Percentiles rank a stretch among this genome's conserved stretches.
Conservation (phyloP, 2,113 vertebrate species). For the Gobius niger region DNA sequence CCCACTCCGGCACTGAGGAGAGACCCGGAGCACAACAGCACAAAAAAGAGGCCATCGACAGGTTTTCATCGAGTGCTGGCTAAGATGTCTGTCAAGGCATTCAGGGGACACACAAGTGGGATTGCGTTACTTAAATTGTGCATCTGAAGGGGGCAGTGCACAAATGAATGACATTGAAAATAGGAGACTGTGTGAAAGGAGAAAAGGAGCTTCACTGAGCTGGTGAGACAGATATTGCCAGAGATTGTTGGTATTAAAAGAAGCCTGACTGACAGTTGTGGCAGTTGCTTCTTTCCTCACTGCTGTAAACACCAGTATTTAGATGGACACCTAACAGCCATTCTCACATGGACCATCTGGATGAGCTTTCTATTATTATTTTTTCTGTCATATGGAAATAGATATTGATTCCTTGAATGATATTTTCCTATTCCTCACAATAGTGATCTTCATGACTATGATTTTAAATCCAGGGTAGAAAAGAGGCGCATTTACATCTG, state of each 20-base stretch:
- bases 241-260: conserved; percentile 25
- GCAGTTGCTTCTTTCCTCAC: conserved; percentile 59
- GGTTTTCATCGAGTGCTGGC: conserved; percentile 44
- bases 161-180: not conserved
- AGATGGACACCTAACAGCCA: conserved; percentile 58
- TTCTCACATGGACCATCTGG: conserved; percentile 57
- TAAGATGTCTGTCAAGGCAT: conserved; percentile 38
- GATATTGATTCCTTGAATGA: conserved; percentile 72
- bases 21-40: conserved; percentile 47
- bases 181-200: conserved; percentile 1
- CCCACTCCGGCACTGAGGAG: conserved; percentile 58
- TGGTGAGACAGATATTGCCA: conserved; percentile 7
- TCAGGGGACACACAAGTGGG: conserved; percentile 14
- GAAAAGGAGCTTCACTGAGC: conserved; percentile 16
- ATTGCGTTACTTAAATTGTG: conserved; percentile 14
- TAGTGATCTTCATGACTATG: conserved; percentile 67
- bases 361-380: conserved; percentile 68
- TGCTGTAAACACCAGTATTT: conserved; percentile 37
- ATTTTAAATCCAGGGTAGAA: conserved; percentile 74
- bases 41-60: conserved; percentile 24
- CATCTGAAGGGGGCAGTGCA: not conserved
- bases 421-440: conserved; percentile 87
- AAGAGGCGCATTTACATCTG: conserved; percentile 85
- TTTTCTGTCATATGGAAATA: conserved; percentile 78
- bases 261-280: conserved; percentile 61